Percentiles rank a stretch among this genome's conserved stretches.
These are phyloP conservation scores for Hylaeus anthracinus DNA, from an alignment of 1,140 invertebrate species.

Conservation along the genomic window DNA sequence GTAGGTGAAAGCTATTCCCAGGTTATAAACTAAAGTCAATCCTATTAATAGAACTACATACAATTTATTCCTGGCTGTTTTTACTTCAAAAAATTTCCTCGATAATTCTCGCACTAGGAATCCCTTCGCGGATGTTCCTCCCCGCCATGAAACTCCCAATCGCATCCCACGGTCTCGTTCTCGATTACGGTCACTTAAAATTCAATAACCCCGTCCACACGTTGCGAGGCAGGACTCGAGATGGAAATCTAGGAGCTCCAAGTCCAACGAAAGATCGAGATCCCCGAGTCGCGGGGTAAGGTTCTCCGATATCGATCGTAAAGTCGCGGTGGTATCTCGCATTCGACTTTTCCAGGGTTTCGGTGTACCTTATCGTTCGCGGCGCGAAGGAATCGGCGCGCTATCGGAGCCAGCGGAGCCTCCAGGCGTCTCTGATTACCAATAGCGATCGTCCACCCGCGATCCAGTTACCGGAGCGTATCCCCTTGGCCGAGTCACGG, in stretches of 20 bases:
- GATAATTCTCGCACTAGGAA: too few species aligned
- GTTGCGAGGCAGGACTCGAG: neutral
- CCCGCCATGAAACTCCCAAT: too few species aligned
- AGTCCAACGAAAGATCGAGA: neutral
- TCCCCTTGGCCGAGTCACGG: constrained; percentile 21
- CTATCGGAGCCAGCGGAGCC: neutral
- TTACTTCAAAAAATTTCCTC: too few species aligned
- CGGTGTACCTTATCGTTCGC: neutral
- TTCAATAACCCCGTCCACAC: neutral
- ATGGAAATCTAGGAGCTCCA: constrained; percentile 2
- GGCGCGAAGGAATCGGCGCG: neutral
- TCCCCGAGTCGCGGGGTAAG: neutral
- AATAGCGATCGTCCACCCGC: constrained; percentile 35
- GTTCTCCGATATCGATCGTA: constrained; percentile 23
- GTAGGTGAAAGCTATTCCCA: too few species aligned
- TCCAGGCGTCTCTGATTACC: constrained; percentile 44
- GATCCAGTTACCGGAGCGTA: constrained; percentile 35
- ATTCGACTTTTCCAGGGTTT: constrained; percentile 10
- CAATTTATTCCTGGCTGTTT: too few species aligned
- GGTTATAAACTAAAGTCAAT: too few species aligned
- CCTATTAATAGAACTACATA: too few species aligned
- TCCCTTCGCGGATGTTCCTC: too few species aligned
- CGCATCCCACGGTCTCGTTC: too few species aligned
- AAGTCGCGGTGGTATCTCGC: neutral
- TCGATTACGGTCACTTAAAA: constrained; percentile 3